Evolutionary conservation across 2,888 invertebrate species (phyloP).

Genomic region (Zhuqinia jingwanae): DNA sequence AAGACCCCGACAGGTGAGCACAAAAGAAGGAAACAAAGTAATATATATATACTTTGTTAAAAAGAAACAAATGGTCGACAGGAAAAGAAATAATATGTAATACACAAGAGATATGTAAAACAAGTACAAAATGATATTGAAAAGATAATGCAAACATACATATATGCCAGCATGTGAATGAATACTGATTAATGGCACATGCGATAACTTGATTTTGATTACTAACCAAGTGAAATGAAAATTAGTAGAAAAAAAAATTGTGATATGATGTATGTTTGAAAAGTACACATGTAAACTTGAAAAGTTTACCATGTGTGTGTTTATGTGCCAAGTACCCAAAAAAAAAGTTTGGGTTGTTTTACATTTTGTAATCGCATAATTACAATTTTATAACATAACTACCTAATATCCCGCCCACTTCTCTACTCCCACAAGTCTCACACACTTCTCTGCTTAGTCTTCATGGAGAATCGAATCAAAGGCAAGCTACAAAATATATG

Average conservation of each 20-base stretch:
- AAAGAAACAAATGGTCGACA: not conserved
- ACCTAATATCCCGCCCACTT: no score
- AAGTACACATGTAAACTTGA: not conserved
- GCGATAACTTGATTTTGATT: no score
- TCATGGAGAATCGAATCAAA: no score
- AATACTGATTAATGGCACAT: slow-evolving; percentile 1
- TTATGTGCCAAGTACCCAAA: not conserved
- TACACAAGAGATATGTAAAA: not conserved
- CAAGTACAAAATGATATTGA: not conserved
- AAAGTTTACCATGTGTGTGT: not conserved
- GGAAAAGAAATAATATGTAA: not conserved
- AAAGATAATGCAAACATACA: not conserved
- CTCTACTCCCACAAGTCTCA: no score
- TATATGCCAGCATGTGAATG: not conserved
- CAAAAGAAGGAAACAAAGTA: slow-evolving; percentile 4
- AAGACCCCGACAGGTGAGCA: not conserved
- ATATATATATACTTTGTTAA: not conserved
- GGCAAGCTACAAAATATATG: no score
- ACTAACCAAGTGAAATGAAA: slow-evolving; percentile 1
- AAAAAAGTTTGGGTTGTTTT: no score
- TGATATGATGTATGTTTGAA: not conserved
- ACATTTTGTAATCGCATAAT: slow-evolving; percentile 5
- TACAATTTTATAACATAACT: not conserved
- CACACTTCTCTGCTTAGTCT: no score
- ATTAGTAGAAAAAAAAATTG: not conserved